These are phyloP conservation scores for Lobophora halterata DNA, from an alignment of 2,888 invertebrate species.

Conservation along the genomic window DNA sequence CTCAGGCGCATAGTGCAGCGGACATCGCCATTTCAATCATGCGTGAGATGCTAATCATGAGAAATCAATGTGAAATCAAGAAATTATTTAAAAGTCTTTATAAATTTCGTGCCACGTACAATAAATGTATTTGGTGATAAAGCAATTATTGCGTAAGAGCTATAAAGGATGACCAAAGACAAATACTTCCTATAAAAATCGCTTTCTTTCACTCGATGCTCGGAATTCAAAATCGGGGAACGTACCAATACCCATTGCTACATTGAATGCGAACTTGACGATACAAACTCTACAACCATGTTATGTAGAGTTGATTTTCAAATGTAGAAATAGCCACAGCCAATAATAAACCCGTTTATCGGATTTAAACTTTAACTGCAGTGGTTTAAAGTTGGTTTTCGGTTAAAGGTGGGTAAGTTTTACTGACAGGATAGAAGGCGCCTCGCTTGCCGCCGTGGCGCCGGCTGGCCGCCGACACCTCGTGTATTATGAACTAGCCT, in stretches of 20 bases:
- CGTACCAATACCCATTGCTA: constrained; percentile 57
- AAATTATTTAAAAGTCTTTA: neutral
- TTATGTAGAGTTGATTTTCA: constrained; percentile 40
- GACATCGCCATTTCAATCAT: no score
- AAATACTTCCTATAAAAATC: constrained; percentile 69
- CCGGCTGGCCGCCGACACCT: constrained; percentile 78
- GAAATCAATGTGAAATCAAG: neutral
- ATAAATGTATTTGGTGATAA: no score
- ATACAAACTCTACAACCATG: constrained; percentile 29
- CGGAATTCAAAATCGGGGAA: constrained; percentile 76
- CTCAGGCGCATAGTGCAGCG: constrained; percentile 16
- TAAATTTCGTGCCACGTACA: no score
- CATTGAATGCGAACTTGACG: constrained; percentile 25
- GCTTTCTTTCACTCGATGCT: constrained; percentile 72
- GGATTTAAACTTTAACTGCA: constrained; percentile 30
- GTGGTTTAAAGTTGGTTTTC: constrained; percentile 34
- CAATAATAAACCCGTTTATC: constrained; percentile 32
- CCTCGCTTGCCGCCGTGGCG: constrained; percentile 74
- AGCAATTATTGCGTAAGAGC: constrained; percentile 45
- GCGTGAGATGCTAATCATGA: no score
- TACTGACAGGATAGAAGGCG: constrained; percentile 74
- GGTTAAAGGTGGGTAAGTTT: constrained; percentile 35
- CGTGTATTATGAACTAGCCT: constrained; percentile 79
- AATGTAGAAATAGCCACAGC: constrained; percentile 43
- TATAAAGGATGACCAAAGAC: constrained; percentile 55